phyloP scores from a whole-genome alignment of 2,113 vertebrate species.

The Azemiops feae region DNA sequence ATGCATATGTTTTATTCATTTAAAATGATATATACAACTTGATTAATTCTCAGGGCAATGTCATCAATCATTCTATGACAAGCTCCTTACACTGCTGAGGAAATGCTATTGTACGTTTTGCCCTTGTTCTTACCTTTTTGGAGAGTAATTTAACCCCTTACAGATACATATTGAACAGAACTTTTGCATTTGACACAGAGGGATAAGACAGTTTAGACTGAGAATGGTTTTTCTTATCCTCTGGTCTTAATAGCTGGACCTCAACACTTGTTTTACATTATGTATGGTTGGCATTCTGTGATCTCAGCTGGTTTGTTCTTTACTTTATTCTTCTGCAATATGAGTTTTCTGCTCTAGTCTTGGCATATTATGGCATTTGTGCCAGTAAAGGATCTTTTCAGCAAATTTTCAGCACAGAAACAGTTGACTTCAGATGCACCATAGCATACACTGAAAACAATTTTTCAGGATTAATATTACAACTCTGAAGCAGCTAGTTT shows the following conservation, averaged over 20 bases:
- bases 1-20: constrained; percentile 21
- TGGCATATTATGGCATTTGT: background rate
- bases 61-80: background rate
- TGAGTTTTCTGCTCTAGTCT: background rate
- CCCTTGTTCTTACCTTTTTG: background rate
- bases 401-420: background rate
- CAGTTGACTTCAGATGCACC: background rate
- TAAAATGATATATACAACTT: constrained; percentile 1
- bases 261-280: background rate
- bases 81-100: background rate
- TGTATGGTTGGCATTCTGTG: background rate
- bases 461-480: background rate
- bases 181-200: background rate
- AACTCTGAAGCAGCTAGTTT: background rate
- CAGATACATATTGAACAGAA: background rate
- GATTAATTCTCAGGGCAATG: background rate
- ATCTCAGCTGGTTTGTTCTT: background rate
- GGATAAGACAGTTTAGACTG: background rate
- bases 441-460: background rate
- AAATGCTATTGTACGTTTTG: background rate
- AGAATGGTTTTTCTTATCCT: background rate
- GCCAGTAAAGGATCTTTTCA: background rate
- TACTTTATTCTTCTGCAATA: background rate
- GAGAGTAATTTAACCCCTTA: background rate
- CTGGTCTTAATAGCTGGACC: background rate